Evolutionary conservation across 2,797 vertebrate genomes (phyloP).

Genomic region (Poecilia picta): DNA sequence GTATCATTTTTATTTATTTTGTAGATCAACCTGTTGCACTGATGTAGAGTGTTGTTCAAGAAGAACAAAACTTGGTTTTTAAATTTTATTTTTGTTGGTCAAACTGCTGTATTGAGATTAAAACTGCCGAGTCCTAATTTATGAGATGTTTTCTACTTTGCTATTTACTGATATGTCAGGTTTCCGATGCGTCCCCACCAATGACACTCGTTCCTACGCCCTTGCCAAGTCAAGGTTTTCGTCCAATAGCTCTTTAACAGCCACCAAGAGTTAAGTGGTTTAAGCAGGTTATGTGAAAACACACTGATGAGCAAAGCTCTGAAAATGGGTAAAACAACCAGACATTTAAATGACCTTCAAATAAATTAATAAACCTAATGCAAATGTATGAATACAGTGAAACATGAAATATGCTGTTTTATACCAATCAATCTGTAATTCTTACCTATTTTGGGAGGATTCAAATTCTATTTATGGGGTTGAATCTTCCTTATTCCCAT

Average conservation of each 20-base stretch:
- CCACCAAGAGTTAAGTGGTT: background rate
- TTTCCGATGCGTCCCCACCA: no score
- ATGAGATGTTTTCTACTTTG: no score
- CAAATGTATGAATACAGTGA: background rate
- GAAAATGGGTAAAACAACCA: background rate
- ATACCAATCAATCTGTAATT: background rate
- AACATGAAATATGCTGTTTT: background rate
- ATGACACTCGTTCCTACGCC: no score
- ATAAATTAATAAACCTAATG: background rate
- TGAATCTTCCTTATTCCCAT: background rate
- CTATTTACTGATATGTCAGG: no score
- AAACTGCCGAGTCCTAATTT: no score
- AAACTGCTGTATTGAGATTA: no score
- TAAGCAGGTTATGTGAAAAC: background rate
- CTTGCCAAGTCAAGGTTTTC: background rate
- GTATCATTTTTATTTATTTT: no score
- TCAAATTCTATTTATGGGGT: background rate
- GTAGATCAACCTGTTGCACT: no score
- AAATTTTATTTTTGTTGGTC: no score
- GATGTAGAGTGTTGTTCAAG: no score
- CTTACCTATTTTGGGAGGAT: background rate
- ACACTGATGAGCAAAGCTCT: background rate
- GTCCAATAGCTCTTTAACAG: background rate
- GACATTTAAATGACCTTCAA: background rate
- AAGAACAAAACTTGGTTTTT: no score